Conservation (phyloP, 2,113 vertebrate species). For the Trichechus manatus region DNA sequence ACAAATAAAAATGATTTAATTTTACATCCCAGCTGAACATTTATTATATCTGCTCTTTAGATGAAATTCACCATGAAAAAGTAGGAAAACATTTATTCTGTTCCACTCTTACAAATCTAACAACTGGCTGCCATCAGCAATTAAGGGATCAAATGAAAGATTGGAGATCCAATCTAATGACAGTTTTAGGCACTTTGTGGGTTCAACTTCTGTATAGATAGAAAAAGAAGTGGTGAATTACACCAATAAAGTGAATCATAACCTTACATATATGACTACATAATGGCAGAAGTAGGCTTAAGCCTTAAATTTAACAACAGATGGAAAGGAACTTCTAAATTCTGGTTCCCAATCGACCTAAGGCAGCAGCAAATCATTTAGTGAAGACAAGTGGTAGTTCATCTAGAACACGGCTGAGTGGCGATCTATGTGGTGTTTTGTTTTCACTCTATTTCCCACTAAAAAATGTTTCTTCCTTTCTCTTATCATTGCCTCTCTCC, state of each 20-base stretch:
- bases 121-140: neutral
- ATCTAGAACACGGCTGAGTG: neutral
- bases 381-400: neutral
- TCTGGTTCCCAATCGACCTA: neutral
- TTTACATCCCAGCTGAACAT: constrained; percentile 10
- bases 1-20: constrained; percentile 13
- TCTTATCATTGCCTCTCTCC: neutral
- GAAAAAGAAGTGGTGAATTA: constrained; percentile 39
- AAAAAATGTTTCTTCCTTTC: neutral
- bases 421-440: neutral
- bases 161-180: neutral
- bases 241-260: neutral
- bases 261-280: neutral
- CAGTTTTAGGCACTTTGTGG: neutral
- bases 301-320: neutral
- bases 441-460: neutral
- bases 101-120: constrained; percentile 16
- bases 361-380: neutral
- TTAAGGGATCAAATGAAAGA: constrained; percentile 63
- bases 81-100: neutral
- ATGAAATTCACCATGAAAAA: constrained; percentile 42
- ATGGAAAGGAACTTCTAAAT: constrained; percentile 42
- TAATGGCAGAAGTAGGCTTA: neutral
- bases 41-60: neutral
- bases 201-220: constrained; percentile 31